These are phyloP conservation scores for Tapirus terrestris DNA, from an alignment of 2,113 vertebrate species.

Conservation along the genomic window DNA sequence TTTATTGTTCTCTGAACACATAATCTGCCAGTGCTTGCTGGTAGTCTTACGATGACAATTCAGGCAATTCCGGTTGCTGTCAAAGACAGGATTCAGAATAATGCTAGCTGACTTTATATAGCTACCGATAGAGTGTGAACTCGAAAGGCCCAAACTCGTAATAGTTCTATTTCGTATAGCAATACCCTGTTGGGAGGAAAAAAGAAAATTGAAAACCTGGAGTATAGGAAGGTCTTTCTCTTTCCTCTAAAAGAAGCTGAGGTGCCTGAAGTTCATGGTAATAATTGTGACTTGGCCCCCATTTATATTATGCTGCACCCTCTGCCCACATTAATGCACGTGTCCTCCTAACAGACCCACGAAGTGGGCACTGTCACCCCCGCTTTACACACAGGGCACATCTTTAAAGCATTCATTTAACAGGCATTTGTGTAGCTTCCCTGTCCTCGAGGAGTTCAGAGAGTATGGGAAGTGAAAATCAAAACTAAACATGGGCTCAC, in stretches of 20 bases:
- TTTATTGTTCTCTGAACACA: not conserved
- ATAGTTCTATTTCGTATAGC: not conserved
- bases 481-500: not conserved
- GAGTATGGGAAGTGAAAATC: constrained; percentile 25
- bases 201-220: not conserved
- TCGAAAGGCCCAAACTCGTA: not conserved
- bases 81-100: not conserved
- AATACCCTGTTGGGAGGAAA: not conserved
- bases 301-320: not conserved
- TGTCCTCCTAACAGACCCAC: not conserved
- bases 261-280: not conserved
- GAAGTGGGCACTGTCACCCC: not conserved
- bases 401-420: not conserved
- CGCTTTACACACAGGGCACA: not conserved
- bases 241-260: constrained; percentile 37
- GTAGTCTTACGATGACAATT: not conserved
- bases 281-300: not conserved
- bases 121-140: not conserved
- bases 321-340: not conserved
- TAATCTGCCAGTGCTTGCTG: not conserved
- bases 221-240: constrained; percentile 7
- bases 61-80: not conserved
- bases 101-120: not conserved
- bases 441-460: not conserved
- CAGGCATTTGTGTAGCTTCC: not conserved